Percentiles rank a stretch among this genome's conserved stretches.
phyloP scores from a whole-genome alignment of 64 coral and sea anemone genomes.

The Montipora cactus region DNA sequence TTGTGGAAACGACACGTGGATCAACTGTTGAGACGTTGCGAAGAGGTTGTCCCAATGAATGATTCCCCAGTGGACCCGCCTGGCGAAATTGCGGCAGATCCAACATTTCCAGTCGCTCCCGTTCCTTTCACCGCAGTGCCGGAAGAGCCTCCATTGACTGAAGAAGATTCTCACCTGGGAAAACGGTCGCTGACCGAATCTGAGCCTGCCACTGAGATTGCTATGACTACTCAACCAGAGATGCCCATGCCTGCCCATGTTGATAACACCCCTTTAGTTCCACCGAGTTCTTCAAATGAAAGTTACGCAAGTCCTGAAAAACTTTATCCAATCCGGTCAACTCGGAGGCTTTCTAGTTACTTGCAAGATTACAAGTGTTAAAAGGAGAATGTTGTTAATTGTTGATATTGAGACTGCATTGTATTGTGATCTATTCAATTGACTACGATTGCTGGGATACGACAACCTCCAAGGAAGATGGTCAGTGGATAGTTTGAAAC shows the following conservation, averaged over 20 bases:
- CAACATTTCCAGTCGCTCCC: background rate
- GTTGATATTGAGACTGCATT: no score
- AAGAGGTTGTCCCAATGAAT: background rate
- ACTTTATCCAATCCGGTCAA: no score
- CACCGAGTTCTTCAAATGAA: slow-evolving; percentile 1
- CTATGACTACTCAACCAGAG: background rate
- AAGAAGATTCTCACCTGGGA: background rate
- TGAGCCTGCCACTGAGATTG: background rate
- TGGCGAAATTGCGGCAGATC: background rate
- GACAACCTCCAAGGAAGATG: no score
- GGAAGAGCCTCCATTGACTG: background rate
- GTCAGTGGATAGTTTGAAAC: no score
- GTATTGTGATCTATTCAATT: no score
- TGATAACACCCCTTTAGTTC: background rate
- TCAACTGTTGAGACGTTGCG: slow-evolving; percentile 11
- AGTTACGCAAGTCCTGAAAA: background rate
- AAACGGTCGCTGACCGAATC: background rate
- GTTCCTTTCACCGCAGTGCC: background rate
- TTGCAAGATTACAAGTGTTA: background rate
- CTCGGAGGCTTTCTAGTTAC: background rate
- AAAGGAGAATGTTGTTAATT: no score
- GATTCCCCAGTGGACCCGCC: background rate
- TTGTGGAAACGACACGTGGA: slow-evolving; percentile 66
- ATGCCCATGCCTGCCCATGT: background rate
- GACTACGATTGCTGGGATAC: no score